Conservation (phyloP, 2,888 invertebrate genomes). For the Zaprionus bogoriensis region DNA sequence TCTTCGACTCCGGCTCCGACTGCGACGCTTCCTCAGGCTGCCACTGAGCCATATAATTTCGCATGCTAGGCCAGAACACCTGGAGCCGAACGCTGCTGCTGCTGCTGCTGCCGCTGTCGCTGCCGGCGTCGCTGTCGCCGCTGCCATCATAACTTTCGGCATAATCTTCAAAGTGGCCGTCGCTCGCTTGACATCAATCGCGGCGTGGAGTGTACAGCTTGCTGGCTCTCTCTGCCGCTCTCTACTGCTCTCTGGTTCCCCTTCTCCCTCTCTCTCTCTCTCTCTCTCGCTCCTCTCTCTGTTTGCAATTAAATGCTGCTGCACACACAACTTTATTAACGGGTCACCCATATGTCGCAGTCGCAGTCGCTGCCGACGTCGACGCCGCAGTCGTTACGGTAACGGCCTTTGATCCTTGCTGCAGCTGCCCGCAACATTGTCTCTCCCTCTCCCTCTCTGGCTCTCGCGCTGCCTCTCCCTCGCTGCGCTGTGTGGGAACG, state of each 20-base stretch:
- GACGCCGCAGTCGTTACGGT: no score
- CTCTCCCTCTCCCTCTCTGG: constrained; percentile 3
- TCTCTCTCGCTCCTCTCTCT: constrained; percentile 18
- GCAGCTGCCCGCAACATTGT: constrained; percentile 20
- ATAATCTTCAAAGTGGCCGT: constrained; percentile 72
- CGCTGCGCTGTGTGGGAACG: constrained; percentile 76
- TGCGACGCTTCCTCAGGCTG: constrained; percentile 17
- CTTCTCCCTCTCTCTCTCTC: constrained; percentile 7
- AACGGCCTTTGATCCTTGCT: constrained; percentile 71
- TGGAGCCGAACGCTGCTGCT: constrained; percentile 55
- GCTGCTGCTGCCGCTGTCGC: constrained; percentile 32
- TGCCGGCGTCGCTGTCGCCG: constrained; percentile 29
- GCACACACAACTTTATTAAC: constrained; percentile 74
- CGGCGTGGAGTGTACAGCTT: constrained; percentile 13
- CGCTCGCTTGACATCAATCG: constrained; percentile 73
- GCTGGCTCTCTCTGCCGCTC: not conserved
- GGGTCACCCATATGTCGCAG: constrained; percentile 27
- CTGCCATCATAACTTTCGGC: constrained; percentile 69
- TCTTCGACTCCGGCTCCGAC: not conserved
- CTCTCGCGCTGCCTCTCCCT: no score
- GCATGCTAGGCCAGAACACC: constrained; percentile 68
- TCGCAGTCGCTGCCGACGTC: constrained; percentile 19
- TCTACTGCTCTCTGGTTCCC: not conserved
- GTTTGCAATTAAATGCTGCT: constrained; percentile 73
- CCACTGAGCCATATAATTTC: constrained; percentile 72